Conservation (phyloP, 2,113 vertebrate genomes). For the Cyanoramphus novaezelandiae region DNA sequence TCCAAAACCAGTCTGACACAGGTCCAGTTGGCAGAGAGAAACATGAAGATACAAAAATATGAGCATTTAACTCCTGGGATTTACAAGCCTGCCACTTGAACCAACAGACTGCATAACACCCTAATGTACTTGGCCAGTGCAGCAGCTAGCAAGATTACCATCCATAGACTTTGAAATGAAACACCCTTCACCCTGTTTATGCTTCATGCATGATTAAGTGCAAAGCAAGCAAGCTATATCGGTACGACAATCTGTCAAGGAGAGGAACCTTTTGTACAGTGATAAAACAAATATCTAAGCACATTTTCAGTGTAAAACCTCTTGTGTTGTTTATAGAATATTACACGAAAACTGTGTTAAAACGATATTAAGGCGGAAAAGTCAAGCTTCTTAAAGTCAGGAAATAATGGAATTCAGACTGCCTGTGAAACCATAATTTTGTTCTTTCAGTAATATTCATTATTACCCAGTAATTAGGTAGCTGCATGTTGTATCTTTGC, state of each 20-base stretch:
- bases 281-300: neutral
- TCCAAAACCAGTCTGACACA: neutral
- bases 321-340: neutral
- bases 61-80: slow-evolving; percentile 1
- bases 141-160: slow-evolving; percentile 42
- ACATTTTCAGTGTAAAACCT: neutral
- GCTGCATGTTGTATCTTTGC: neutral
- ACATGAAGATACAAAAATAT: neutral
- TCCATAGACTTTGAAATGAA: slow-evolving; percentile 57
- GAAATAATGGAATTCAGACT: neutral
- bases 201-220: slow-evolving; percentile 52
- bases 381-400: neutral
- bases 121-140: slow-evolving; percentile 23
- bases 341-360: slow-evolving; percentile 9
- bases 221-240: slow-evolving; percentile 21
- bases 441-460: neutral
- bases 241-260: neutral
- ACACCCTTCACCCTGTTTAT: slow-evolving; percentile 57
- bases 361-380: slow-evolving; percentile 7
- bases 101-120: neutral
- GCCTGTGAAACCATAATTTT: neutral
- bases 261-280: slow-evolving; percentile 19
- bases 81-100: slow-evolving; percentile 26
- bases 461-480: neutral
- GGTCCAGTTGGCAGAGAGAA: neutral